phyloP scores from a whole-genome alignment of 2,888 invertebrate species.

The Philereme transversata region DNA sequence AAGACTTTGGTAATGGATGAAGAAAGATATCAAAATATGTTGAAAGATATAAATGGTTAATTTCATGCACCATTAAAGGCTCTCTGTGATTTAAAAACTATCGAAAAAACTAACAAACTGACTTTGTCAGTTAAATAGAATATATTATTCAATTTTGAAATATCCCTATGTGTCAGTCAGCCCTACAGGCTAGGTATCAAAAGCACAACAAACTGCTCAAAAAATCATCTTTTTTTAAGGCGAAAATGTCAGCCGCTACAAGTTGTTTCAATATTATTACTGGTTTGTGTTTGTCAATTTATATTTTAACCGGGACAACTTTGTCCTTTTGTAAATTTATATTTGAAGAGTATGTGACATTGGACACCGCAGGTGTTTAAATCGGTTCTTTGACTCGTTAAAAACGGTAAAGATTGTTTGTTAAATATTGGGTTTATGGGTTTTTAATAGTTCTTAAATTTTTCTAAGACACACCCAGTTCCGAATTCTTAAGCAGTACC shows the following conservation, averaged over 20 bases:
- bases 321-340: slow-evolving; percentile 53
- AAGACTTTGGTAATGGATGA: too few relatives aligned
- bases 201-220: slow-evolving; percentile 46
- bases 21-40: too few relatives aligned
- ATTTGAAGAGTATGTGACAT: slow-evolving; percentile 20
- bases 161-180: slow-evolving; percentile 15
- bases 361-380: slow-evolving; percentile 18
- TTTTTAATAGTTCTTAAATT: slow-evolving; percentile 19
- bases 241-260: slow-evolving; percentile 72
- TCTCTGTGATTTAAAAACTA: too few relatives aligned
- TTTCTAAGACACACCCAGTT: slow-evolving; percentile 21
- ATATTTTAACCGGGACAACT: slow-evolving; percentile 52
- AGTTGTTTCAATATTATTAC: slow-evolving; percentile 66
- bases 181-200: slow-evolving; percentile 47
- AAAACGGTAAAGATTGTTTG: slow-evolving; percentile 19
- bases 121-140: too few relatives aligned
- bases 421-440: slow-evolving; percentile 17
- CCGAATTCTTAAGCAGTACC: slow-evolving; percentile 10
- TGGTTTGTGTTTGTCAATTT: slow-evolving; percentile 64
- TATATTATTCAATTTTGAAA: too few relatives aligned
- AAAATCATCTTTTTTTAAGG: slow-evolving; percentile 67
- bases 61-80: too few relatives aligned
- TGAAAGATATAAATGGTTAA: too few relatives aligned
- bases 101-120: too few relatives aligned
- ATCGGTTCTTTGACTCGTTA: slow-evolving; percentile 24